phyloP scores from a whole-genome alignment of 1,140 invertebrate species.

The Cardiocondyla obscurior region DNA sequence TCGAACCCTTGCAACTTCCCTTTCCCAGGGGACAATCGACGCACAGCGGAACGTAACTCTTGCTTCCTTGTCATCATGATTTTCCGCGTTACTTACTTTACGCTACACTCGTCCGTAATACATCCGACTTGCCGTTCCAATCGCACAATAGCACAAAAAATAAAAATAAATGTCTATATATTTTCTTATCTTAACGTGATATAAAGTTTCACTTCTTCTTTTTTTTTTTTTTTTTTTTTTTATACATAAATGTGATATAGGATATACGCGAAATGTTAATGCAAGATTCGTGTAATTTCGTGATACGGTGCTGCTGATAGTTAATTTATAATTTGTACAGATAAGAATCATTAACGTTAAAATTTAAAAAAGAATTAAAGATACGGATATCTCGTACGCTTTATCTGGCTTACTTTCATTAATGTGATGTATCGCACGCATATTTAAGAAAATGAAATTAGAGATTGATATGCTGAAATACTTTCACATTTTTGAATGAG shows the following conservation, averaged over 20 bases:
- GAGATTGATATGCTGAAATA: background rate
- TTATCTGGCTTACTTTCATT: background rate
- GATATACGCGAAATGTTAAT: background rate
- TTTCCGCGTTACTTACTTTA: conserved; percentile 5
- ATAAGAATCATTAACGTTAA: background rate
- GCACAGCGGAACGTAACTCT: conserved; percentile 18
- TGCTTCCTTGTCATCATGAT: conserved; percentile 8
- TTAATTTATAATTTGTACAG: background rate
- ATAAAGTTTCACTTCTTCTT: background rate
- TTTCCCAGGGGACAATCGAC: conserved; percentile 12
- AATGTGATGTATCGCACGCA: background rate
- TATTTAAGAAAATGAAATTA: background rate
- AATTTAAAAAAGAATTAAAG: background rate
- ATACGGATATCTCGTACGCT: background rate
- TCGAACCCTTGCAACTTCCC: background rate
- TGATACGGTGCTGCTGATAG: background rate
- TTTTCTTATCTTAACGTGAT: background rate
- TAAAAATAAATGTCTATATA: background rate
- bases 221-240: too few relatives aligned
- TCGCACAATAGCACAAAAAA: background rate
- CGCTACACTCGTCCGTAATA: background rate
- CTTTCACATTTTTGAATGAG: background rate
- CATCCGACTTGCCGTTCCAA: background rate
- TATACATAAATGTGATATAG: too few relatives aligned
- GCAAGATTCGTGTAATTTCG: background rate